Percentiles rank a stretch among this genome's conserved stretches.
Conservation (phyloP, 1,140 invertebrate genomes). For the Temnothorax curvispinosus region DNA sequence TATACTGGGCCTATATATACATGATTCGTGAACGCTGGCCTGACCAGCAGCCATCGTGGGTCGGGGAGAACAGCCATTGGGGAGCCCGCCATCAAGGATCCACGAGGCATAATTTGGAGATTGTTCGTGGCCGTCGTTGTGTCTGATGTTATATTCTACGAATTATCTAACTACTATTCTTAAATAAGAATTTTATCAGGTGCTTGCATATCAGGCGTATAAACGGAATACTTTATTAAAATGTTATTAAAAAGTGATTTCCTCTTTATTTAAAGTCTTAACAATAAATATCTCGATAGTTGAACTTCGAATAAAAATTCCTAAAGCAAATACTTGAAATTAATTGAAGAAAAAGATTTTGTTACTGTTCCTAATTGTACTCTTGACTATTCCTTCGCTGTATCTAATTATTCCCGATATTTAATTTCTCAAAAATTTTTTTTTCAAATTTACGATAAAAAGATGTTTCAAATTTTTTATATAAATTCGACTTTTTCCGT, state of each 20-base stretch:
- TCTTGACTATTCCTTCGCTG: neutral
- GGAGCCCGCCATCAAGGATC: constrained; percentile 53
- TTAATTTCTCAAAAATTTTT: neutral
- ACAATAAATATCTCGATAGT: neutral
- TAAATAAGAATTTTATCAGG: neutral
- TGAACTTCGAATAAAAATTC: neutral
- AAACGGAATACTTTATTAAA: neutral
- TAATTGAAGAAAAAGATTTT: neutral
- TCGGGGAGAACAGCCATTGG: constrained; percentile 55
- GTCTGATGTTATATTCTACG: neutral
- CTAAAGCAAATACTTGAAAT: neutral
- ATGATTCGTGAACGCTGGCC: constrained; percentile 28
- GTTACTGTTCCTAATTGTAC: neutral
- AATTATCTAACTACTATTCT: neutral
- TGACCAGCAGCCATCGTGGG: constrained; percentile 53
- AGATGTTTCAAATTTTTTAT: neutral
- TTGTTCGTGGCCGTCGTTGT: neutral
- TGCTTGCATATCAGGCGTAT: neutral
- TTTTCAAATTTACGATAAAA: neutral
- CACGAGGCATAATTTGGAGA: constrained; percentile 4
- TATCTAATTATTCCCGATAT: neutral
- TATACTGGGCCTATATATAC: neutral
- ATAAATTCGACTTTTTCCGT: neutral
- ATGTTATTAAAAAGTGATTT: neutral
- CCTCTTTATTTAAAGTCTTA: neutral